Percentiles rank a stretch among this genome's conserved stretches.
Evolutionary conservation across 1,140 invertebrate genomes (phyloP).

Genomic region (Caenorhabditis latens): DNA sequence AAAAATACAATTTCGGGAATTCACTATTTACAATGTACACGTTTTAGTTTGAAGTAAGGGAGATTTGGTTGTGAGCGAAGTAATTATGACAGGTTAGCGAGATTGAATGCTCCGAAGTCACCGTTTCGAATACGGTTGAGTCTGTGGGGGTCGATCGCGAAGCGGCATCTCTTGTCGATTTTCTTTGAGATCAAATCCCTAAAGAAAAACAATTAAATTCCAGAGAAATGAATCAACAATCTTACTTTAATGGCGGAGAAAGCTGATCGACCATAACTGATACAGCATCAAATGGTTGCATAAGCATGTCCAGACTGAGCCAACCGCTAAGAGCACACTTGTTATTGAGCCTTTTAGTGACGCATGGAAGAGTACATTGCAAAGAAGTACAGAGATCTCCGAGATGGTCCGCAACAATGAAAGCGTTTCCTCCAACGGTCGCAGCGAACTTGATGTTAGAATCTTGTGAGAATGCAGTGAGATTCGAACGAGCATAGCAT

Average conservation of each 20-base stretch:
- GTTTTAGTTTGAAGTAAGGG: neutral
- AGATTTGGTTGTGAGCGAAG: neutral
- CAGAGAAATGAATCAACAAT: too few species aligned
- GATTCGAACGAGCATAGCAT: constrained; percentile 37
- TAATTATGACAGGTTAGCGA: neutral
- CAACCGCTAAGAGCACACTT: constrained; percentile 42
- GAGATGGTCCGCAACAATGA: constrained; percentile 54
- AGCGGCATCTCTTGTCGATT: constrained; percentile 47
- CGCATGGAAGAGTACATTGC: constrained; percentile 35
- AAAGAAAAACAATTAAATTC: neutral
- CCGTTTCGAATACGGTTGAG: constrained; percentile 26
- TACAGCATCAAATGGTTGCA: constrained; percentile 34
- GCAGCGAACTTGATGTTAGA: constrained; percentile 39
- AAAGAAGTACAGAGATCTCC: constrained; percentile 46
- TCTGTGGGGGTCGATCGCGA: neutral
- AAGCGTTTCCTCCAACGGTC: constrained; percentile 24
- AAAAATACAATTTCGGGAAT: neutral
- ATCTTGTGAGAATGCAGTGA: constrained; percentile 22
- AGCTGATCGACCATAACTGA: constrained; percentile 38
- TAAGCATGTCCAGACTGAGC: constrained; percentile 50
- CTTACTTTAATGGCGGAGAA: constrained; percentile 16
- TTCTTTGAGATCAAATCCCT: constrained; percentile 29
- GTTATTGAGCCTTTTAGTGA: constrained; percentile 36
- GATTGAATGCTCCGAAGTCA: constrained; percentile 39
- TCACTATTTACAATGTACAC: neutral